Percentiles rank a stretch among this genome's conserved stretches.
Conservation (phyloP, 2,888 invertebrate genomes). For the Crioceris asparagi region DNA sequence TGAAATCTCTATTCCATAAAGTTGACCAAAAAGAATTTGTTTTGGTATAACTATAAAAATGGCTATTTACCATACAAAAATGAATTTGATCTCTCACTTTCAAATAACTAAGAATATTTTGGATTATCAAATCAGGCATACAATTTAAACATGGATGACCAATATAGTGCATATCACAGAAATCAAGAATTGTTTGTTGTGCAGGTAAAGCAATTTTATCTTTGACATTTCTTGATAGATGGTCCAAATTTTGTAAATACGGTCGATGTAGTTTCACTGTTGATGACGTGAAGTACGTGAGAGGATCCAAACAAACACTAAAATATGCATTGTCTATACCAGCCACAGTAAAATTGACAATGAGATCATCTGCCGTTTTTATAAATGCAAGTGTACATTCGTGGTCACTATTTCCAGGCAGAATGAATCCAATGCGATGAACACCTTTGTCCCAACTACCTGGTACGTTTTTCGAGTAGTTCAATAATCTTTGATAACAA, state of each 20-base stretch:
- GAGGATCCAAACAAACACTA: slow-evolving; percentile 27
- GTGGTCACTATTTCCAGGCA: slow-evolving; percentile 22
- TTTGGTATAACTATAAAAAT: slow-evolving; percentile 22
- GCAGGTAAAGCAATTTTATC: slow-evolving; percentile 27
- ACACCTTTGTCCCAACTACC: slow-evolving; percentile 23
- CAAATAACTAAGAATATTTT: slow-evolving; percentile 27
- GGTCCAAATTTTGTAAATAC: slow-evolving; percentile 29
- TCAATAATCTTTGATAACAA: slow-evolving; percentile 24
- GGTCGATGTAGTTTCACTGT: slow-evolving; percentile 10
- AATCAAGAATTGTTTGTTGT: slow-evolving; percentile 22
- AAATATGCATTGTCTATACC: slow-evolving; percentile 17
- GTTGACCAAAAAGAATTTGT: slow-evolving; percentile 20
- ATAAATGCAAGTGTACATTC: slow-evolving; percentile 27
- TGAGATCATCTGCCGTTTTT: slow-evolving; percentile 26
- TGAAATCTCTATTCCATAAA: too few species aligned
- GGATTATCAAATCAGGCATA: slow-evolving; percentile 36
- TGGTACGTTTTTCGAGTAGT: slow-evolving; percentile 23
- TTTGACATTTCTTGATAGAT: slow-evolving; percentile 30
- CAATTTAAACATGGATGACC: slow-evolving; percentile 31
- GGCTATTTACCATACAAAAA: slow-evolving; percentile 23
- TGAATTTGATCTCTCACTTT: slow-evolving; percentile 16
- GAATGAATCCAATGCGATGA: slow-evolving; percentile 25
- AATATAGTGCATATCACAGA: slow-evolving; percentile 14
- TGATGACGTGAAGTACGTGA: slow-evolving; percentile 27
- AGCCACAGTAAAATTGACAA: slow-evolving; percentile 31